Evolutionary conservation across 2,797 vertebrate species (phyloP).

Genomic region (Trachops cirrhosus): DNA sequence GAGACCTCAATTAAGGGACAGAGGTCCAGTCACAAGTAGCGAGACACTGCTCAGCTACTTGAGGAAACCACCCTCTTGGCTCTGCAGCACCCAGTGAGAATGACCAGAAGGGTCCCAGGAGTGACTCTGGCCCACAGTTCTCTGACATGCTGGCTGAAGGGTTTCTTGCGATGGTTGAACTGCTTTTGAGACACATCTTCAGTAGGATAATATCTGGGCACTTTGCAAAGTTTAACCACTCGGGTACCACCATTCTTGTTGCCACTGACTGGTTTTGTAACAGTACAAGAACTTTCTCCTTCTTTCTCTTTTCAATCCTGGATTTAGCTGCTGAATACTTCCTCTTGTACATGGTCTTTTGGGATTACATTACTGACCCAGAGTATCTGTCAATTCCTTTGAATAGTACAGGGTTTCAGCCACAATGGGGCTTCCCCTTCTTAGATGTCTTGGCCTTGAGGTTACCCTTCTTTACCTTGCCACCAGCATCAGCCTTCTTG

Average conservation of each 20-base stretch:
- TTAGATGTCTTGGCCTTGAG: background rate
- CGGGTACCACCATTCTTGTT: background rate
- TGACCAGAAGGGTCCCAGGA: background rate
- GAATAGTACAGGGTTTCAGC: background rate
- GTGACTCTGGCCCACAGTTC: background rate
- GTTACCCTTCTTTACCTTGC: background rate
- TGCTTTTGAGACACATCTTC: background rate
- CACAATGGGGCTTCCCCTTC: background rate
- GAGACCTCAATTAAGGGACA: background rate
- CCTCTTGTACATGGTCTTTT: too few species aligned
- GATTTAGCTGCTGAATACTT: background rate
- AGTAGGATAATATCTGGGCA: background rate
- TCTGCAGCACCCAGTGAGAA: background rate
- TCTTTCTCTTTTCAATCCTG: background rate
- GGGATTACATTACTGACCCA: background rate
- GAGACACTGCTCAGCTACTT: background rate
- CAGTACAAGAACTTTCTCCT: background rate
- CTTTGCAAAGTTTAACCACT: background rate
- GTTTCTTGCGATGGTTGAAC: background rate
- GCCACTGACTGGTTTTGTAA: background rate
- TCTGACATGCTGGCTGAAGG: background rate
- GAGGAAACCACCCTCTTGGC: background rate
- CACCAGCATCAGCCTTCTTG: background rate
- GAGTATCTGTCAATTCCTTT: background rate
- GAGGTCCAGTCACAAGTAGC: background rate